Conservation (phyloP, 2,113 vertebrate species). For the Trachemys scripta region DNA sequence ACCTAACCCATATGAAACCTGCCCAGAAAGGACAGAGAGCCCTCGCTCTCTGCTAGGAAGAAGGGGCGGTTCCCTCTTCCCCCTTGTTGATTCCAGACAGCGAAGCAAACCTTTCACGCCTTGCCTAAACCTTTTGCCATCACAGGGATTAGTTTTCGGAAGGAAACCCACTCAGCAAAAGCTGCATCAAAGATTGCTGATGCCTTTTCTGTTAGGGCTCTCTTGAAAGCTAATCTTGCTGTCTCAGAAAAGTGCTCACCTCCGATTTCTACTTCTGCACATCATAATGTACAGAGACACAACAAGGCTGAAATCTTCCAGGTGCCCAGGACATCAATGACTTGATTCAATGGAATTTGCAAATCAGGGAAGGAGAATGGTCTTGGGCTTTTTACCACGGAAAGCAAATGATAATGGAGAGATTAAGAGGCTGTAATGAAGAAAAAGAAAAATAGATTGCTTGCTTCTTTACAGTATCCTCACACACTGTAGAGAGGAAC, state of each 20-base stretch:
- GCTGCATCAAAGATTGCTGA: conserved; percentile 4
- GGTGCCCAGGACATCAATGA: neutral
- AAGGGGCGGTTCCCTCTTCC: neutral
- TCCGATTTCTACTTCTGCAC: neutral
- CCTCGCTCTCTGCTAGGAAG: neutral
- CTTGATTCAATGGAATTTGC: conserved; percentile 4
- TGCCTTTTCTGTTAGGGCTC: neutral
- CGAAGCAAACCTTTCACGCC: neutral
- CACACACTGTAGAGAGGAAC: conserved; percentile 50
- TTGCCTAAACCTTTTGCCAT: conserved; percentile 58
- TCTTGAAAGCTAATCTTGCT: neutral
- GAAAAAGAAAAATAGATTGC: conserved; percentile 52
- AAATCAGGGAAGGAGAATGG: conserved; percentile 9
- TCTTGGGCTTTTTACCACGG: neutral
- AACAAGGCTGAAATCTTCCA: neutral
- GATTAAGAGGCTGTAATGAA: conserved; percentile 40
- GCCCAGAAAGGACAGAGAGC: neutral
- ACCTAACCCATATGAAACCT: neutral
- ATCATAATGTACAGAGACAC: neutral
- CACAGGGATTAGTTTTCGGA: conserved; percentile 34
- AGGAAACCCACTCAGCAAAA: conserved; percentile 30
- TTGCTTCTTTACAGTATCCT: conserved; percentile 44
- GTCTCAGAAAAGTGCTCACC: neutral
- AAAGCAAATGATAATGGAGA: conserved; percentile 7
- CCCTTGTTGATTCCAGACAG: conserved; percentile 21